phyloP scores from a whole-genome alignment of 2,888 invertebrate species.

The Amblyjoppa proteus region DNA sequence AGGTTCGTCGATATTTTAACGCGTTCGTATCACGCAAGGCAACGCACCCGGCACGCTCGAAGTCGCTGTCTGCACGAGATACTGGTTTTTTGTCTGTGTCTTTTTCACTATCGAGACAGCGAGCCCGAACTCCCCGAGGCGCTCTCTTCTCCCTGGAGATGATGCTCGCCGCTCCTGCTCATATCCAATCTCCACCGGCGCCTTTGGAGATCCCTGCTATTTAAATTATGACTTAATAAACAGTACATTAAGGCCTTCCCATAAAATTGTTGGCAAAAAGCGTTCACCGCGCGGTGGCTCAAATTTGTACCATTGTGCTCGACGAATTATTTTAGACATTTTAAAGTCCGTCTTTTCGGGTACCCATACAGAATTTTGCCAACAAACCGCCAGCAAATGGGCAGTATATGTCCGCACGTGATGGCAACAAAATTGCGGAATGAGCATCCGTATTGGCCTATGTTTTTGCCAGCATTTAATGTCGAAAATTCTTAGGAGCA shows the following conservation, averaged over 20 bases:
- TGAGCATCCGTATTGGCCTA: too few relatives aligned
- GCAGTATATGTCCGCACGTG: too few relatives aligned
- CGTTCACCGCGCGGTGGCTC: background rate
- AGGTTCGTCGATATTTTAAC: slow-evolving; percentile 71
- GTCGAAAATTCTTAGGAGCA: too few relatives aligned
- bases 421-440: too few relatives aligned
- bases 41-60: slow-evolving; percentile 53
- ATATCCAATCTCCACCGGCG: slow-evolving; percentile 4
- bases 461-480: too few relatives aligned
- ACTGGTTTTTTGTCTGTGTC: slow-evolving; percentile 41
- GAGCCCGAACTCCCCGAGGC: slow-evolving; percentile 24
- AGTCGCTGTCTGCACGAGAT: slow-evolving; percentile 52
- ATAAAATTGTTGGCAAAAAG: background rate
- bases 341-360: too few relatives aligned
- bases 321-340: too few relatives aligned
- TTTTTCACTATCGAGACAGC: slow-evolving; percentile 33
- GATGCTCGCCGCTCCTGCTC: slow-evolving; percentile 34
- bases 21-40: slow-evolving; percentile 71
- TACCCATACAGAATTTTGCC: too few relatives aligned
- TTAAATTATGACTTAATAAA: background rate
- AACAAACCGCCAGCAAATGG: too few relatives aligned
- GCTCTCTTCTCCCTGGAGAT: slow-evolving; percentile 44
- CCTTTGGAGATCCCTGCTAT: slow-evolving; percentile 12
- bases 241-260: background rate
- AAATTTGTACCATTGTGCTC: too few relatives aligned